Conservation (phyloP, 1,140 invertebrate genomes). For the Vollenhovia emeryi region DNA sequence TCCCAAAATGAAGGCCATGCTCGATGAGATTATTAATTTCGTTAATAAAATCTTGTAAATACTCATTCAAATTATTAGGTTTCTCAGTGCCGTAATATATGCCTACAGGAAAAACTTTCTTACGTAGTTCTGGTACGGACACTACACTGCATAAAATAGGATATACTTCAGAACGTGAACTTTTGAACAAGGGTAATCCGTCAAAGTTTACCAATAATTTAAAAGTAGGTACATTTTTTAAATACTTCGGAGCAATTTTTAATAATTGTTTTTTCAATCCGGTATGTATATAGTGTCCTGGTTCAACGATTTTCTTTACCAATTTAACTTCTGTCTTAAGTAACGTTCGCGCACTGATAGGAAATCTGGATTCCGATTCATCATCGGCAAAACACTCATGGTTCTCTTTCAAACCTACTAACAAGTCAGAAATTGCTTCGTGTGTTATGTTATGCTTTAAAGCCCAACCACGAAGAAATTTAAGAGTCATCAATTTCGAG, state of each 20-base stretch:
- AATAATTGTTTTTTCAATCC: slow-evolving; percentile 3
- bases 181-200: slow-evolving; percentile 4
- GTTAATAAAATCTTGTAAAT: not conserved
- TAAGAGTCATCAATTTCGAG: not conserved
- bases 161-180: not conserved
- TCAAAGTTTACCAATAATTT: not conserved
- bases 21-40: not conserved
- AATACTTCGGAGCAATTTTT: not conserved
- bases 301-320: not conserved
- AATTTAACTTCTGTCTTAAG: not conserved
- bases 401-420: not conserved
- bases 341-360: not conserved
- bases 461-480: not conserved
- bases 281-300: not conserved
- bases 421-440: not conserved
- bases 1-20: not conserved
- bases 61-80: not conserved
- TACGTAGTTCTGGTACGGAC: not conserved
- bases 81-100: slow-evolving; percentile 6
- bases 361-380: not conserved
- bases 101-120: slow-evolving; percentile 1
- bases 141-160: slow-evolving; percentile 3
- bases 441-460: slow-evolving; percentile 16
- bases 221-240: not conserved
- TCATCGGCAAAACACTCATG: slow-evolving; percentile 14